Base-by-base conservation (phyloP, 2,888 invertebrate species). In the Ptychoptera albimana region DNA sequence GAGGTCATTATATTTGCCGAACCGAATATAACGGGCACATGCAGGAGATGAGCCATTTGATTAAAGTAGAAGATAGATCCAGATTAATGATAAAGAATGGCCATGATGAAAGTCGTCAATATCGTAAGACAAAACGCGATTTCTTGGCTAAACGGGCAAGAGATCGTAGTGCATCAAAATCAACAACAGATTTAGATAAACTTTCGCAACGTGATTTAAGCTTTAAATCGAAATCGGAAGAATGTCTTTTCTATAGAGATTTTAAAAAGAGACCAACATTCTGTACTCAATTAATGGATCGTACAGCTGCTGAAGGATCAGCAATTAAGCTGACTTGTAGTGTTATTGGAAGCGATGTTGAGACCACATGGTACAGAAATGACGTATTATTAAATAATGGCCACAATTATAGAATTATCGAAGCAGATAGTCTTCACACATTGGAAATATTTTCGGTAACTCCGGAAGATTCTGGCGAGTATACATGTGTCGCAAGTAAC, bases 401-500 rank as follows among this genome's bases (percentile, higher is more conserved):
- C 53, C 60, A 69, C 31, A 75, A 74, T 48, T 79, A 73, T 55
- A 69, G 68, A 55, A 74, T 71, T 1, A 71, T 72, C 43, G 73
- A 69, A 43, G 59, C 68, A 1, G 76, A 78, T 53, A 84, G 84
- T 0, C 68, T 83, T 37, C 78, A 82, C 6, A 81, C 79, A 16
- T 59, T 88, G 46, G 86, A 88, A 63, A 74, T 88, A 23, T 64
- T 75, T 32, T 74, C 79, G 46, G 77, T 78, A 0, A 64, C 70
- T 5, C 71, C 75, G 0, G 71, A 70, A 30, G 87, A 88, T 62
- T 75, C 78, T 5, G 89, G 83, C 9, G 80, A 83, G 55, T 89
- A 87, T 57, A 74, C 76, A 3, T 89, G 89, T 57, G 70, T 79
- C 2, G 87, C 83, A 8, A 73, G 71, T 51, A 89, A 88, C 59